Evolutionary conservation across 2,113 vertebrate genomes (phyloP).

Genomic region (Barbus barbus): DNA sequence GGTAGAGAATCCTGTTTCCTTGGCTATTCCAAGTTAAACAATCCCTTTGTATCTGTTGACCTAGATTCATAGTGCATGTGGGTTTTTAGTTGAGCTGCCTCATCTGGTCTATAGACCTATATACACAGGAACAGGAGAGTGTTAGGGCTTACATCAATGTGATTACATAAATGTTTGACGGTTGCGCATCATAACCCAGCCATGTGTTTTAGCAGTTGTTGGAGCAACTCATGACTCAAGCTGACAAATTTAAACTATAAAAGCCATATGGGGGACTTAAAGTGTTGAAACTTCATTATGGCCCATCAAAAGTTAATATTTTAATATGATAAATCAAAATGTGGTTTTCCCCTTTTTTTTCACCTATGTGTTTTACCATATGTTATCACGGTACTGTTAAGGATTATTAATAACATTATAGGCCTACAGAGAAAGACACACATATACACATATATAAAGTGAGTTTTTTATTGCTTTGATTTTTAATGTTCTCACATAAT

Average conservation of each 20-base stretch:
- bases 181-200: neutral
- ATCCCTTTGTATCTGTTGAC: conserved; percentile 20
- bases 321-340: too few species aligned
- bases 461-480: too few species aligned
- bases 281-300: neutral
- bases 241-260: neutral
- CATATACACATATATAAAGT: too few species aligned
- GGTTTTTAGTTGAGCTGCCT: neutral
- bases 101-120: neutral
- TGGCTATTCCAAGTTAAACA: neutral
- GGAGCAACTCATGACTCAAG: neutral
- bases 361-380: too few species aligned
- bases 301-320: neutral
- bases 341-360: too few species aligned
- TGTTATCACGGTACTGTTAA: too few species aligned
- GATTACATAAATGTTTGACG: neutral
- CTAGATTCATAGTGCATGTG: neutral
- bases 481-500: too few species aligned
- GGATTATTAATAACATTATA: too few species aligned
- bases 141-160: neutral
- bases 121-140: neutral
- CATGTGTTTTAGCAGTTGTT: conserved; percentile 14
- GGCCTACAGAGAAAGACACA: too few species aligned
- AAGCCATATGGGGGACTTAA: neutral
- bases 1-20: neutral